Conservation (phyloP, 2,113 vertebrate genomes). For the Silurus meridionalis region DNA sequence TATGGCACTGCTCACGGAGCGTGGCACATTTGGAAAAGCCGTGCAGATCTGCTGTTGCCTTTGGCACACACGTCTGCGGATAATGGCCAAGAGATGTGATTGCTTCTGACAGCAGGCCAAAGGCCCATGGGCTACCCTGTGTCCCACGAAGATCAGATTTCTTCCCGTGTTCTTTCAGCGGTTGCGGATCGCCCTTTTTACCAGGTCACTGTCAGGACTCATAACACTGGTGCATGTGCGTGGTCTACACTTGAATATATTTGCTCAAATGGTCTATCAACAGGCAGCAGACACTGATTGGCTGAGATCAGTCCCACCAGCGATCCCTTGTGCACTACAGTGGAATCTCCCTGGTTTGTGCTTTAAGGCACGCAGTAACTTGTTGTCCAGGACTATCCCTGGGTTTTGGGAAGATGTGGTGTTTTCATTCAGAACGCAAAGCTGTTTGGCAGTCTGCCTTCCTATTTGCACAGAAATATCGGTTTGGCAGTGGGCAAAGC, state of each 20-base stretch:
- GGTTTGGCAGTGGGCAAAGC: constrained; percentile 31
- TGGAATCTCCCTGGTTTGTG: constrained; percentile 23
- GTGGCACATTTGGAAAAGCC: constrained; percentile 32
- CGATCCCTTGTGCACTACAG: neutral
- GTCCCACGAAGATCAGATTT: constrained; percentile 44
- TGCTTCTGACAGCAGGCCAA: constrained; percentile 48
- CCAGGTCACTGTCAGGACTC: constrained; percentile 44
- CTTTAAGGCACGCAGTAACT: neutral
- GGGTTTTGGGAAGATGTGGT: constrained; percentile 24
- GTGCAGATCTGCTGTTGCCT: constrained; percentile 30
- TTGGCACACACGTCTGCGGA: constrained; percentile 39
- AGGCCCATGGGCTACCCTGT: constrained; percentile 36
- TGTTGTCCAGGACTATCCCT: constrained; percentile 9
- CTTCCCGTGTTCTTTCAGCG: constrained; percentile 29
- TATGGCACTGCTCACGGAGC: constrained; percentile 33
- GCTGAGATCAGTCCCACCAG: neutral
- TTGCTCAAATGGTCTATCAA: neutral
- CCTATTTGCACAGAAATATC: constrained; percentile 22
- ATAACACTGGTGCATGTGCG: neutral
- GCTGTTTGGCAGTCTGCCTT: constrained; percentile 21
- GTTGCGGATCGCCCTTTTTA: constrained; percentile 29
- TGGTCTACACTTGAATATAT: neutral
- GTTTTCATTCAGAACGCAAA: constrained; percentile 27
- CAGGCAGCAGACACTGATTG: neutral
- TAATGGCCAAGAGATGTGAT: constrained; percentile 52